phyloP scores from a whole-genome alignment of 2,888 invertebrate species.

The Pilophorus perplexus region DNA sequence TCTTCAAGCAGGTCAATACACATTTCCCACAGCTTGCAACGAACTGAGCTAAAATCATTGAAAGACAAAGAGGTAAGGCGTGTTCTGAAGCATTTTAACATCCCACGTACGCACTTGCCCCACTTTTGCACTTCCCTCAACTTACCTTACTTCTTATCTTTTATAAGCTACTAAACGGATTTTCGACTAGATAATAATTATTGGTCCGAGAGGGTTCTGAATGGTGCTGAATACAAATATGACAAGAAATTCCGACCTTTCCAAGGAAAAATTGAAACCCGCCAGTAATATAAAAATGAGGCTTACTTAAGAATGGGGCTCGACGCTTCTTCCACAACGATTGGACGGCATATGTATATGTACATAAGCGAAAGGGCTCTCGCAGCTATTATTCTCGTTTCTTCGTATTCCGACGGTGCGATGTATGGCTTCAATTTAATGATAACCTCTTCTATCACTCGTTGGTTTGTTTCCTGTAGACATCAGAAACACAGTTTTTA shows the following conservation, averaged over 20 bases:
- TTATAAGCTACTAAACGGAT: no score
- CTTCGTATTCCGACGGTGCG: constrained; percentile 23
- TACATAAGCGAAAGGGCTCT: constrained; percentile 28
- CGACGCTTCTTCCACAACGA: constrained; percentile 9
- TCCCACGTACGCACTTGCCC: no score
- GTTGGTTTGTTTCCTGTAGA: constrained; percentile 15
- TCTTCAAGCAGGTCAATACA: constrained; percentile 58
- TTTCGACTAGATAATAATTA: no score
- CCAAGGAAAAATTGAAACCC: no score
- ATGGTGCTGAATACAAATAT: no score
- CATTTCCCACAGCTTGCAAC: constrained; percentile 51
- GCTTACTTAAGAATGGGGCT: constrained; percentile 18
- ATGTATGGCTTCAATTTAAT: neutral
- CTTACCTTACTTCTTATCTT: no score
- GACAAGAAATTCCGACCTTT: no score
- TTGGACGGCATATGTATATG: constrained; percentile 14
- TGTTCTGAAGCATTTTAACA: no score
- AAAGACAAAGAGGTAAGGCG: no score
- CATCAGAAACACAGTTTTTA: neutral
- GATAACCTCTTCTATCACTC: constrained; percentile 19
- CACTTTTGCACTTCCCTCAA: no score
- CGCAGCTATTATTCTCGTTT: constrained; percentile 24
- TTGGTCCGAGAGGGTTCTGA: no score
- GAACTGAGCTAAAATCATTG: constrained; percentile 6
- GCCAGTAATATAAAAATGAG: no score